Evolutionary conservation across 2,113 vertebrate genomes (phyloP).

Genomic region (Dolichotis patagonum): DNA sequence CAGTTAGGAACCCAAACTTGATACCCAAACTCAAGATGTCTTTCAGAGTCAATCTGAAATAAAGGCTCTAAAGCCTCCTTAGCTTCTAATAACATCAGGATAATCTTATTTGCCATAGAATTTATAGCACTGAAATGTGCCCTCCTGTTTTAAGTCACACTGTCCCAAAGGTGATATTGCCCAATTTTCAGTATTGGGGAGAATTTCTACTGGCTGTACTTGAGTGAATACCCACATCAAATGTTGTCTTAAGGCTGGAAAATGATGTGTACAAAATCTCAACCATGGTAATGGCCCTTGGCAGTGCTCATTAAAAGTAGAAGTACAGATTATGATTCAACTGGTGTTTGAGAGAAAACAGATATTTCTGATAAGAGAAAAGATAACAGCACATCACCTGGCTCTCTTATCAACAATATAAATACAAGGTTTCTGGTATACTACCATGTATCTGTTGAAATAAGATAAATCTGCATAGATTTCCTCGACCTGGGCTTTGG

Average conservation of each 20-base stretch:
- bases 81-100: background rate
- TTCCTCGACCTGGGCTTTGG: background rate
- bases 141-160: background rate
- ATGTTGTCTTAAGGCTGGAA: conserved; percentile 9
- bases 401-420: conserved; percentile 1
- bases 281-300: background rate
- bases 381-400: conserved; percentile 6
- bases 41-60: background rate
- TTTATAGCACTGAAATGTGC: background rate
- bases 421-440: conserved; percentile 18
- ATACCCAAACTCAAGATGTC: background rate
- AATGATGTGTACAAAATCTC: background rate
- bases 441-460: background rate
- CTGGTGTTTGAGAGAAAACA: background rate
- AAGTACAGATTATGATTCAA: background rate
- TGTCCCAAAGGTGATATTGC: background rate
- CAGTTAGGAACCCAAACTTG: background rate
- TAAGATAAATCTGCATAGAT: background rate
- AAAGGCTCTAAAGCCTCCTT: background rate
- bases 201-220: background rate
- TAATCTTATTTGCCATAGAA: background rate
- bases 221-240: background rate
- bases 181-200: background rate
- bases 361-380: conserved; percentile 17
- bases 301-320: conserved; percentile 34